Conservation (phyloP, 2,888 invertebrate genomes). For the Myopa testacea region DNA sequence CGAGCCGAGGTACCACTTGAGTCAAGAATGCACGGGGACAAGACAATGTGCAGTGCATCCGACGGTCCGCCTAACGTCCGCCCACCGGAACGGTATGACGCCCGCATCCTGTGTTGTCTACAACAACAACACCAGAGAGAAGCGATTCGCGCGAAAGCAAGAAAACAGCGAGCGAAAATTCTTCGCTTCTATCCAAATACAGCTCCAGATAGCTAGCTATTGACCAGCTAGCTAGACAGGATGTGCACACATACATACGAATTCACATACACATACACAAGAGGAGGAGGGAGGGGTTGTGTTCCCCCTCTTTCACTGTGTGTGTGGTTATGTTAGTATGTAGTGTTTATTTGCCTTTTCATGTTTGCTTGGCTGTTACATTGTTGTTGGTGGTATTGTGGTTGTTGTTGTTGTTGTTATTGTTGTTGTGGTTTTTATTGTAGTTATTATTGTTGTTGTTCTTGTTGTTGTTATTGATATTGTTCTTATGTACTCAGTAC, state of each 20-base stretch:
- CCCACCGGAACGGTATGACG: not conserved
- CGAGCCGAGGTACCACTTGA: not conserved
- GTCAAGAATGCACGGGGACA: not conserved
- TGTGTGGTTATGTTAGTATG: not conserved
- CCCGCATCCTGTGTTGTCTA: not conserved
- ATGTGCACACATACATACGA: not conserved
- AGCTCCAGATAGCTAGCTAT: not conserved
- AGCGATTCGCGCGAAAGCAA: too few relatives aligned
- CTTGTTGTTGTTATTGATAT: not conserved
- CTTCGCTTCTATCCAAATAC: not conserved
- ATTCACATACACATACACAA: not conserved
- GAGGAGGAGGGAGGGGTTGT: too few relatives aligned
- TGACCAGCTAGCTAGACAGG: not conserved
- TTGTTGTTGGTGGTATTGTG: conserved; percentile 12
- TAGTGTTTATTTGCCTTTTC: not conserved
- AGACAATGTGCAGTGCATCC: too few relatives aligned
- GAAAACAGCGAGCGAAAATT: not conserved
- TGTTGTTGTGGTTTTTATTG: not conserved
- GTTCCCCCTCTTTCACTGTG: not conserved
- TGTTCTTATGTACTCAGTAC: too few relatives aligned
- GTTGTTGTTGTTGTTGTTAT: conserved; percentile 8
- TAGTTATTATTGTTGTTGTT: conserved; percentile 12
- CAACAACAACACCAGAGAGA: not conserved
- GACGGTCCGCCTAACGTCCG: too few relatives aligned
- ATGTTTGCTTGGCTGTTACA: conserved; percentile 6